Percentiles rank a stretch among this genome's conserved stretches.
Evolutionary conservation across 2,888 invertebrate genomes (phyloP).

Genomic region (Phyto melanocephala): DNA sequence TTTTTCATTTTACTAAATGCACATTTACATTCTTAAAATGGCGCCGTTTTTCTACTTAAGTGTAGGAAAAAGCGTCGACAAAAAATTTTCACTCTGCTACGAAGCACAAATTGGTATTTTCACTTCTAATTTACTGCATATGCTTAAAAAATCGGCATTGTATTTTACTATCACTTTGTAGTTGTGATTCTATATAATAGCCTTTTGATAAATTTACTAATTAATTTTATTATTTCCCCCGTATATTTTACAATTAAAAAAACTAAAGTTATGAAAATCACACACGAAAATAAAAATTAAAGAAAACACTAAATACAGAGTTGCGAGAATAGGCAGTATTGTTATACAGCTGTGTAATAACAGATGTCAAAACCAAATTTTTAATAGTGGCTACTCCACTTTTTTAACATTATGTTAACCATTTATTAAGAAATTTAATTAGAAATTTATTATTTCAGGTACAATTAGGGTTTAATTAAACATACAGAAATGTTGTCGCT

Average conservation of each 20-base stretch:
- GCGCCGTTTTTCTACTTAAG: conserved; percentile 75
- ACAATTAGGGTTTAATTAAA: too few species aligned
- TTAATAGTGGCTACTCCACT: too few species aligned
- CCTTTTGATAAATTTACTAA: conserved; percentile 40
- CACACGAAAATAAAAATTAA: conserved; percentile 76
- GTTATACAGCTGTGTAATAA: conserved; percentile 28
- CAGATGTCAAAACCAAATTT: too few species aligned
- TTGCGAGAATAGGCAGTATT: conserved; percentile 21
- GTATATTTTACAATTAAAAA: conserved; percentile 67
- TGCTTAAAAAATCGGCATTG: conserved; percentile 37
- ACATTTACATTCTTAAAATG: conserved; percentile 77
- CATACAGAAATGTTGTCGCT: too few species aligned
- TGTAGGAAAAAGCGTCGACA: conserved; percentile 67
- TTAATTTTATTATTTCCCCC: conserved; percentile 55
- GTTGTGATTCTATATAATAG: conserved; percentile 5
- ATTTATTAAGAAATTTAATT: too few species aligned
- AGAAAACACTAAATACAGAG: conserved; percentile 68
- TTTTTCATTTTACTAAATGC: conserved; percentile 64
- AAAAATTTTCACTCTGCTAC: conserved; percentile 68
- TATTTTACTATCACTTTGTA: conserved; percentile 41
- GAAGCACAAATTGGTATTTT: conserved; percentile 51
- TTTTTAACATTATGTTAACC: too few species aligned
- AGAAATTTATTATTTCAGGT: too few species aligned
- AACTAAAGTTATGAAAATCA: conserved; percentile 72
- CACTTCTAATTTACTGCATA: conserved; percentile 16